Conservation (phyloP, 2,888 invertebrate species). For the Acronicta leporina region DNA sequence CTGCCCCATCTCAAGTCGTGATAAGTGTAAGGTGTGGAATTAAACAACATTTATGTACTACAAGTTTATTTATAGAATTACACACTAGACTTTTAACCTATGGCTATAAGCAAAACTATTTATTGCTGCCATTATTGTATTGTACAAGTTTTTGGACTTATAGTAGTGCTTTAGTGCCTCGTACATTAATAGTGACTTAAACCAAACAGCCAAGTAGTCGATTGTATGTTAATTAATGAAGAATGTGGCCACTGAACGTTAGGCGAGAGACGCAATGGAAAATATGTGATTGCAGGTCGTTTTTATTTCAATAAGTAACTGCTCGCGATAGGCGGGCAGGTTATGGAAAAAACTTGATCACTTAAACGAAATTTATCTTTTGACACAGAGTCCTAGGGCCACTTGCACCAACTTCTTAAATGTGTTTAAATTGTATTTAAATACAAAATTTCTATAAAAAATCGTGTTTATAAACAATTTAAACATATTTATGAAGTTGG, state of each 20-base stretch:
- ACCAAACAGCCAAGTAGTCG: background rate
- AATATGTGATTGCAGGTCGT: too few species aligned
- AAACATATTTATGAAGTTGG: too few species aligned
- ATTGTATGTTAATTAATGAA: background rate
- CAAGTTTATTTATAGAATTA: conserved; percentile 62
- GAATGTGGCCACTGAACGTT: background rate
- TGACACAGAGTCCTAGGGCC: too few species aligned
- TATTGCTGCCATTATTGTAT: conserved; percentile 48
- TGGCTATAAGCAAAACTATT: conserved; percentile 56
- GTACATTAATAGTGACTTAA: conserved; percentile 9
- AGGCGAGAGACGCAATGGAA: too few species aligned
- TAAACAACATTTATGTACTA: conserved; percentile 57
- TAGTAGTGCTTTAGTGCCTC: conserved; percentile 34
- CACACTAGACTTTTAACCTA: conserved; percentile 51
- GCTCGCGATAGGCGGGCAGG: too few species aligned
- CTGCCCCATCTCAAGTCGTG: background rate
- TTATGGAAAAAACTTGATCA: background rate
- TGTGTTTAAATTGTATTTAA: too few species aligned
- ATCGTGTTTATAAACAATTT: too few species aligned
- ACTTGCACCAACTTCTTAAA: too few species aligned
- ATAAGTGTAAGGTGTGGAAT: conserved; percentile 29
- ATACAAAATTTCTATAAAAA: too few species aligned
- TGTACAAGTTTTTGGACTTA: conserved; percentile 35
- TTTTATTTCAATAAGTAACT: too few species aligned
- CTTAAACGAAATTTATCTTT: too few species aligned